Base-by-base conservation (phyloP, 2,797 vertebrate species). In the Acanthis flammea region DNA sequence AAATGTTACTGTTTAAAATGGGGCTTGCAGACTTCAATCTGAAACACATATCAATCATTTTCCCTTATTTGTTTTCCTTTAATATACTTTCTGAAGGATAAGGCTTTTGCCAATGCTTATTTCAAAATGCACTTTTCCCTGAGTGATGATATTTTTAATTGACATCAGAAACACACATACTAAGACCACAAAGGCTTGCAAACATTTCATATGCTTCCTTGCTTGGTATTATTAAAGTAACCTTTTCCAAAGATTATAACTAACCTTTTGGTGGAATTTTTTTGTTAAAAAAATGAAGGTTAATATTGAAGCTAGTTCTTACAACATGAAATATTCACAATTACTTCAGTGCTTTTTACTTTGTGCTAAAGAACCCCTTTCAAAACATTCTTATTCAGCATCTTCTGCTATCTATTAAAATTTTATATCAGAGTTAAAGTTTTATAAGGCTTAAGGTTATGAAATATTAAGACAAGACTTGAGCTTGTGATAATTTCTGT, bases 371-470 rank as follows among this genome's bases (percentile, higher is more conserved):
- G 83, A 96, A 97, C 44, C 1, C 19, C 77, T 83, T 90, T 74
- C 84, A 88, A 91, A 96, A 93, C 50, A 91, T 81, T 96, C 82
- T 91, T 95, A 93, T 95, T 95, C 89, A 96, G 90, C 79, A 92
- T 68, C 58, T 95, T 95, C 95, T 87, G 50, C 67, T 86, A 61
- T 65, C 25, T 94, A 96, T 98, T 96, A 98, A 98, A 97, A 31
- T 97, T 98, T 98, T 96, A 97, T 96, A 91, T 44, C 35, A 71
- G 31, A 92, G 76, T 98, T 97, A 97, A 98, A 97, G 27, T 97
- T 98, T 98, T 94, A 98, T 97, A 97, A 96, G 91, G 35, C 72
- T 96, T 96, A 96, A 95, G 87, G 91, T 88, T 93, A 98, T 98
- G 94, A 98, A 98, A 97, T 97, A 97, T 98, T 98, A 97, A 98